A percentile compares a stretch with the other conserved stretches of the same genome.
Evolutionary conservation across 2,888 invertebrate species (phyloP).

Genomic region (Erebia ligea): DNA sequence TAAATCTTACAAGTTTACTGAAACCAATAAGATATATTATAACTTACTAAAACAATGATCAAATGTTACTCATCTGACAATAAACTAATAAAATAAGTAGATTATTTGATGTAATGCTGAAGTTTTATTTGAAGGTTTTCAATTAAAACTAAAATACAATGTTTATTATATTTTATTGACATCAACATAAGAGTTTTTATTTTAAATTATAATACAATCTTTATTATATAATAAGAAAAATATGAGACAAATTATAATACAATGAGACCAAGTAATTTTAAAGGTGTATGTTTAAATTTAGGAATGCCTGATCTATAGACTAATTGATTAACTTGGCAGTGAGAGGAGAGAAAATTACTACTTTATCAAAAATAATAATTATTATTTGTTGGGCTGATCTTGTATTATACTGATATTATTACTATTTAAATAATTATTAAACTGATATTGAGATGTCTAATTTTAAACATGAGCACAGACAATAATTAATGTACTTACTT

Average conservation of each 20-base stretch:
- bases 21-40: neutral
- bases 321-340: constrained; percentile 70
- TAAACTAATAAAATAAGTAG: constrained; percentile 12
- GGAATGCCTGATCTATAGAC: constrained; percentile 63
- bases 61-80: constrained; percentile 16
- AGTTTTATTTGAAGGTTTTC: constrained; percentile 18
- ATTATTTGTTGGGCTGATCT: constrained; percentile 29
- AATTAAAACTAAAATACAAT: constrained; percentile 33
- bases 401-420: constrained; percentile 35
- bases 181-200: constrained; percentile 63
- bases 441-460: constrained; percentile 6
- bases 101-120: constrained; percentile 4
- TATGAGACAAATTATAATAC: constrained; percentile 78
- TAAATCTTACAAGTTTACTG: neutral
- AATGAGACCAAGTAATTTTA: constrained; percentile 76
- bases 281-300: constrained; percentile 63
- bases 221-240: constrained; percentile 70
- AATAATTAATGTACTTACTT: constrained; percentile 30
- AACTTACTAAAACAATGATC: neutral
- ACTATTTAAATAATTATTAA: constrained; percentile 25
- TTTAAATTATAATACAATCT: constrained; percentile 71
- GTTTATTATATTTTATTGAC: constrained; percentile 74
- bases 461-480: constrained; percentile 20
- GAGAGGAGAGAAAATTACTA: constrained; percentile 54
- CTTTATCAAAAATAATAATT: constrained; percentile 38